Base-by-base conservation (phyloP, 1,140 invertebrate genomes). In the Drosophila pandora region DNA sequence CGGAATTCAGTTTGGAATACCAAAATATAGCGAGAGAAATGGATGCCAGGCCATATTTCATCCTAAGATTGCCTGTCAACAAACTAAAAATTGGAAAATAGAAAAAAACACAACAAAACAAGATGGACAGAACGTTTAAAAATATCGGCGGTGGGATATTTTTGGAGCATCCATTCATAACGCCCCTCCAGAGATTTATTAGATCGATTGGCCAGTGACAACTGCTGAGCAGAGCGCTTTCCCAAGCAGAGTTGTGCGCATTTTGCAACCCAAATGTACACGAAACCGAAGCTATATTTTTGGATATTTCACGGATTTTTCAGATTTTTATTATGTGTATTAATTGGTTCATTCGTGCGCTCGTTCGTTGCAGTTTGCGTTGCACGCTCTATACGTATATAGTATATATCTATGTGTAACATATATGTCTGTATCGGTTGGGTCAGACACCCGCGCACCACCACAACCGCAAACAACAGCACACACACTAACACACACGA, bases 321-420 rank as follows among this genome's bases (percentile, higher is more conserved):
- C 8, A 50, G 56, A 77, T 61, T 74, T 78, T 60, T 84, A 73
- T 73, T 76, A 60, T 75, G 45, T 58, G 52, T 67, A 57, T 74
- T 75, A 53, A 68, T 80, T 84, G 39, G 67, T 65, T 74, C 39
- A 43, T 65, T 64, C 43, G 73, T 37, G 59, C 34, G 48, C 17
- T 58, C 57, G 34, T 32, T 58, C 41, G 72, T 17, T 76, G 56
- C 62, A 76, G 45, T 75, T 68, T 57, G 32, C 50, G 65, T 57
- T 57, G 50, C 63, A 56, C 52, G 39, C 62, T 52, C 23, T 52
- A 41, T 67, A 49, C 17, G 34, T 28, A 9, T 17, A 37, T 17
- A 55, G 2, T 39, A 13, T 32, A 37, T 17, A 55, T 47, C 25
- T 13, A 28, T 12, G 49, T 37, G 43, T 17, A 43, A 13, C 41